Percentiles rank a stretch among this genome's conserved stretches.
phyloP scores from a whole-genome alignment of 2,888 invertebrate genomes.

The Caenorhabditis auriculariae region DNA sequence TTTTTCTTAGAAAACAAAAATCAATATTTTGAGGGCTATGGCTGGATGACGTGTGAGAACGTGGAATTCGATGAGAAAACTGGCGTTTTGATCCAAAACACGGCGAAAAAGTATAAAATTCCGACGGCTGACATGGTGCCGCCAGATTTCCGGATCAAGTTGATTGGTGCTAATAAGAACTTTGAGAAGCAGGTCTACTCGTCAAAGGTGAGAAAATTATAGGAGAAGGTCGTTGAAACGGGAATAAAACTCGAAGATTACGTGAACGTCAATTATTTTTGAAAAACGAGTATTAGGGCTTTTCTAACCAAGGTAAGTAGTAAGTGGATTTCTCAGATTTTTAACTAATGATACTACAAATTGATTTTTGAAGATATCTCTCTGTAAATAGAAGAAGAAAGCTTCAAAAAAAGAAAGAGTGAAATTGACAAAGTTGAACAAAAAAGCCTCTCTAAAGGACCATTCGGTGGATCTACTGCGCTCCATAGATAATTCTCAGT shows the following conservation, averaged over 20 bases:
- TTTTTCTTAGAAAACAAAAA: not conserved
- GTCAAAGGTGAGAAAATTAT: constrained; percentile 75
- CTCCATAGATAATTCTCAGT: too few species aligned
- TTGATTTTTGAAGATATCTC: too few species aligned
- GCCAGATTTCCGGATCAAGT: constrained; percentile 83
- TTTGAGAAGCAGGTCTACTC: constrained; percentile 83
- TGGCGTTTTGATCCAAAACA: constrained; percentile 74
- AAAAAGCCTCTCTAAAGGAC: too few species aligned
- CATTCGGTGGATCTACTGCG: too few species aligned
- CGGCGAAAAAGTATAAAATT: constrained; percentile 88
- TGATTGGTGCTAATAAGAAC: constrained; percentile 83
- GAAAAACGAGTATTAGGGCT: not conserved
- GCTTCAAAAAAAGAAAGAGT: too few species aligned
- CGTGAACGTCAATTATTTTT: not conserved
- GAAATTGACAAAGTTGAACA: too few species aligned
- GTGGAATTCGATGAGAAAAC: constrained; percentile 65
- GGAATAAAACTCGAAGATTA: too few species aligned
- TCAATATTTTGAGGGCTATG: constrained; percentile 73
- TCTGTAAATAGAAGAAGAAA: too few species aligned
- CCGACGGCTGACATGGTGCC: constrained; percentile 90
- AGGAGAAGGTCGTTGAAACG: not conserved
- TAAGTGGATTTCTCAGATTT: too few species aligned
- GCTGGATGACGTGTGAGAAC: constrained; percentile 85
- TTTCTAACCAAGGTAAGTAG: not conserved
- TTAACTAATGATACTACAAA: too few species aligned